Conservation (phyloP, 2,113 vertebrate species). For the Clarias magur region DNA sequence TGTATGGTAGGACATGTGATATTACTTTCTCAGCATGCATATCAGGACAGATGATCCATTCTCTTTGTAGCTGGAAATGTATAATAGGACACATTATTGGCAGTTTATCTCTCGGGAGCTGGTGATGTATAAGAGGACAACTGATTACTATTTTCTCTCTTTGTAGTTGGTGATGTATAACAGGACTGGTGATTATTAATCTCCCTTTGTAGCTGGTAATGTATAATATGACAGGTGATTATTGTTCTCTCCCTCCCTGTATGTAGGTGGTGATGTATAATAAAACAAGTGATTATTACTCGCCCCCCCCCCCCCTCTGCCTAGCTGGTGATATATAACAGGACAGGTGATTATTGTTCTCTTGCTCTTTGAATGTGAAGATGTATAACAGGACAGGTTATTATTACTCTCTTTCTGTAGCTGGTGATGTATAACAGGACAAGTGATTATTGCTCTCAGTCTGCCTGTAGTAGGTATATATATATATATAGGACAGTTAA, state of each 20-base stretch:
- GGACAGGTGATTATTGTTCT: neutral
- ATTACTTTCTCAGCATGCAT: neutral
- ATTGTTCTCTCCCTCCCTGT: no score
- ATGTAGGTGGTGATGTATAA: neutral
- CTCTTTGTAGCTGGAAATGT: neutral
- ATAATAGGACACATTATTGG: neutral
- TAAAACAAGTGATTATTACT: neutral
- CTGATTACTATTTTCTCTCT: neutral
- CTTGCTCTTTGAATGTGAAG: neutral
- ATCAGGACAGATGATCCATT: conserved; percentile 78
- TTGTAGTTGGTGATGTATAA: neutral
- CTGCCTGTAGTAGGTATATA: neutral
- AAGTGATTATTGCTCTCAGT: neutral
- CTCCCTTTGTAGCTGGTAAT: neutral
- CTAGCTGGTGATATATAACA: neutral
- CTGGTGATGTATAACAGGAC: neutral
- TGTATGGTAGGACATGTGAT: neutral
- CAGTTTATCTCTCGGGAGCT: neutral
- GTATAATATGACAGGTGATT: no score
- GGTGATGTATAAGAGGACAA: neutral
- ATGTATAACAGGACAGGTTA: neutral
- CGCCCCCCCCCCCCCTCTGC: neutral
- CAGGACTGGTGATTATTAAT: neutral
- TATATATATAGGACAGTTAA: neutral
- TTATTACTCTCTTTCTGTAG: neutral